Evolutionary conservation across 2,113 vertebrate species (phyloP).

Genomic region (Sciurus niger): DNA sequence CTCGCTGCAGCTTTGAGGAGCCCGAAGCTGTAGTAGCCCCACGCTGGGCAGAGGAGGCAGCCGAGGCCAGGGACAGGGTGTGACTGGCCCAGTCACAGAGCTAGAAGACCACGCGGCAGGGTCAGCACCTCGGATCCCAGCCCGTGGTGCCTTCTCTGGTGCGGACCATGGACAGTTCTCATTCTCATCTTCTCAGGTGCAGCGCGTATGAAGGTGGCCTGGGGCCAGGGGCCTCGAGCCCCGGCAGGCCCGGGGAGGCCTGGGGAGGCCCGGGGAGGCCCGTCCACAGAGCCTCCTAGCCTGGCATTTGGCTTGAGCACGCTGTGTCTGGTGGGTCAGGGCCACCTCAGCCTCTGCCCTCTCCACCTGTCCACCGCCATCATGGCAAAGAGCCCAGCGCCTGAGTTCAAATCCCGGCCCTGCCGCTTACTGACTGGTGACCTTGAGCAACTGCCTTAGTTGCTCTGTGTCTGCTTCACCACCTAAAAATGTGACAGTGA

Average conservation of each 20-base stretch:
- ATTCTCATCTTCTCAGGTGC: neutral
- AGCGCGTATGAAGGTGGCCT: neutral
- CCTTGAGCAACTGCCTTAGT: neutral
- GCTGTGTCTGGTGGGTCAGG: too few species aligned
- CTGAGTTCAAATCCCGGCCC: too few species aligned
- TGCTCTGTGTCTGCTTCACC: neutral
- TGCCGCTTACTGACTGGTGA: neutral
- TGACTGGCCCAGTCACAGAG: too few species aligned
- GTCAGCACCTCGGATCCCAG: neutral
- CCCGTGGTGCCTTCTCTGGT: neutral
- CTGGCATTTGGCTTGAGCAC: too few species aligned
- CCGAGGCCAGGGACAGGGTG: neutral
- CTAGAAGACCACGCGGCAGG: too few species aligned
- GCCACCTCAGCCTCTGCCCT: too few species aligned
- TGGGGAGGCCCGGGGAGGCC: too few species aligned
- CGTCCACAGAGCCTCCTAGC: too few species aligned
- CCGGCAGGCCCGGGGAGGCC: too few species aligned
- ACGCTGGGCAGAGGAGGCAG: neutral
- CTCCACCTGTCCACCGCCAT: too few species aligned
- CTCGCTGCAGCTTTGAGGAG: neutral
- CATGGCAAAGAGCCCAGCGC: too few species aligned
- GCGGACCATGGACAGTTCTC: fast-evolving
- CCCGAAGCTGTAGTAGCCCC: too few species aligned
- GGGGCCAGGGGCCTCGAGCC: neutral
- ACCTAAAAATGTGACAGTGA: neutral